Base-by-base conservation (phyloP, 2,113 vertebrate species). In the Sturnus vulgaris region DNA sequence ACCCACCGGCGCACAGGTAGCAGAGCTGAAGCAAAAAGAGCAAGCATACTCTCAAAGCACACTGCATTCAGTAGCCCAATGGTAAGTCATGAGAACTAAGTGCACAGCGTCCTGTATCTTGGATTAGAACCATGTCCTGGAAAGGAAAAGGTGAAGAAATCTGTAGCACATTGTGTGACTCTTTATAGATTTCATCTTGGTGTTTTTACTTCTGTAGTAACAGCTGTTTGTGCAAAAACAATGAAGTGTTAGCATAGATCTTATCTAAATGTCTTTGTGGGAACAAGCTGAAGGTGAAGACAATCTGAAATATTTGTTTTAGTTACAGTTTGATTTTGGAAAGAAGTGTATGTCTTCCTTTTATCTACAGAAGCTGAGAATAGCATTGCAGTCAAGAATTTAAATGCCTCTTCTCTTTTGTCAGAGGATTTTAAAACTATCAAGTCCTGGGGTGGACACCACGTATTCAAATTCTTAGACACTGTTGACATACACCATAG, bases 1-100 rank as follows among this genome's bases (percentile, higher is more conserved):
- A 99, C 98, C 16, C 99, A 99, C 93, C 98, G 99, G 23, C 98
- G 99, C 92, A 98, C 98, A 0, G 98, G 99, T 49, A 99, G 99
- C 98, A 98, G 99, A 68, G 98, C 98, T 0, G 99, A 99, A 96
- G 99, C 99, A 86, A 99, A 99, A 97, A 96, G 98, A 63, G 98
- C 98, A 93, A 99, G 99, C 98, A 98, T 99, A 91, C 98, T 99
- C 64, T 99, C 99, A 0, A 99, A 98, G 91, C 99, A 99, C 97
- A 99, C 99, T 0, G 99, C 99, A 8, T 99, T 99, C 98, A 99
- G 99, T 95, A 99, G 99, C 92, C 99, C 99, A n/a, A 99, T 99
- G 99, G 99, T 99, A 90, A 96, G 98, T 78, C 39, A 17, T 17
- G 75, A 93, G 68, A 71, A 65, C 35, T 66, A 46, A 80, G 80